Evolutionary conservation across 2,888 invertebrate species (phyloP).

Genomic region (Stenodema calcarata): DNA sequence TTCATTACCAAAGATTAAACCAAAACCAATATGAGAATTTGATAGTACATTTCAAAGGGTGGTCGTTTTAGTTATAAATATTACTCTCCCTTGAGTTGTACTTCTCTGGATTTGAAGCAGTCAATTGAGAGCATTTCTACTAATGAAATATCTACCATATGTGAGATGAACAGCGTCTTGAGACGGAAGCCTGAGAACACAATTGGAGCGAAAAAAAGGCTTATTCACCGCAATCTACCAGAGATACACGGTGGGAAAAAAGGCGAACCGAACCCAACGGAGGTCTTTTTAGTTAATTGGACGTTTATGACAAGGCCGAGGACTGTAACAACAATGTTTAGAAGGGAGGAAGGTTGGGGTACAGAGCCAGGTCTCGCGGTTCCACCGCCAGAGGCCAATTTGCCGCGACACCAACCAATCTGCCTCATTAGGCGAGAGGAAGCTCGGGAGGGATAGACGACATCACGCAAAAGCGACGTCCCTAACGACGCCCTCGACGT

Average conservation of each 20-base stretch:
- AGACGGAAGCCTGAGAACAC: no score
- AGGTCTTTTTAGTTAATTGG: constrained; percentile 16
- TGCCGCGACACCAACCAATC: constrained; percentile 46
- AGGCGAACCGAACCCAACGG: background rate
- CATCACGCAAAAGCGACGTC: constrained; percentile 40
- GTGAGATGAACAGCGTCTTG: no score
- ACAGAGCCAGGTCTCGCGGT: background rate
- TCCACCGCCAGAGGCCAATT: constrained; percentile 38
- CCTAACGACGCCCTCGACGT: constrained; percentile 8
- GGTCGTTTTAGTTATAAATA: no score
- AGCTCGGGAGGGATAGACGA: constrained; percentile 20
- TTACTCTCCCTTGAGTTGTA: no score
- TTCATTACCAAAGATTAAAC: no score
- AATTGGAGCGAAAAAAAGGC: background rate
- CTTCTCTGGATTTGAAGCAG: no score
- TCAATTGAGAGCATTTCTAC: no score
- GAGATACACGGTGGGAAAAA: background rate
- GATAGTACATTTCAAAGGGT: no score
- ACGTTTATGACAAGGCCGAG: background rate
- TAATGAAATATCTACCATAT: no score
- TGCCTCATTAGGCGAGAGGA: constrained; percentile 32
- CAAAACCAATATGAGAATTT: no score
- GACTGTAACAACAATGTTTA: background rate
- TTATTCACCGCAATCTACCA: background rate
- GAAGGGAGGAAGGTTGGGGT: background rate